A percentile compares a stretch with the other conserved stretches of the same genome.
Conservation (phyloP, 2,113 vertebrate species). For the Syngnathoides biaculeatus region DNA sequence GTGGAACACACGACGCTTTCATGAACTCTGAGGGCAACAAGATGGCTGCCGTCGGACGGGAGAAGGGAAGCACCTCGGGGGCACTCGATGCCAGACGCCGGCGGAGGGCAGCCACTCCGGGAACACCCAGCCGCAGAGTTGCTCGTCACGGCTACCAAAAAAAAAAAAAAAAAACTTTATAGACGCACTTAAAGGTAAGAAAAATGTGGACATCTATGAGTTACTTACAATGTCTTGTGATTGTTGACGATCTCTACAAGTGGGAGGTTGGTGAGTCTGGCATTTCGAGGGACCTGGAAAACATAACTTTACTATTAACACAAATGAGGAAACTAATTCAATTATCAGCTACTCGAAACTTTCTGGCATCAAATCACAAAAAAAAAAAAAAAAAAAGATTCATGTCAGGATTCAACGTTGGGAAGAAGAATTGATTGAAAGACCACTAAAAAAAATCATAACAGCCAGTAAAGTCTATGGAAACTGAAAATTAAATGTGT, state of each 20-base stretch:
- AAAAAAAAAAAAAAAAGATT: too few species aligned
- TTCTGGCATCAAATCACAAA: too few species aligned
- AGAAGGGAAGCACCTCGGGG: conserved; percentile 69
- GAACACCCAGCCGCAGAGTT: conserved; percentile 82
- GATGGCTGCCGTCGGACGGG: background rate
- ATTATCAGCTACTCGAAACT: background rate
- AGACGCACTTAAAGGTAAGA: background rate
- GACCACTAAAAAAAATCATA: too few species aligned
- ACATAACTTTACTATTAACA: background rate
- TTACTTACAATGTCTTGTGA: conserved; percentile 2
- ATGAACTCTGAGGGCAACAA: background rate
- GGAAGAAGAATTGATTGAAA: too few species aligned
- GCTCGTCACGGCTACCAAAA: conserved; percentile 75
- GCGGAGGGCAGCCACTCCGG: conserved; percentile 83
- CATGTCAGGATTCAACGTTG: too few species aligned
- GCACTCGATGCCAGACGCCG: conserved; percentile 76
- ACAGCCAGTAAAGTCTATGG: too few species aligned
- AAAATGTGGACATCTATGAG: background rate
- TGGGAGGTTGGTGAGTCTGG: background rate
- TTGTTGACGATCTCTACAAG: background rate
- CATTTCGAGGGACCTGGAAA: background rate
- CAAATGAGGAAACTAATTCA: background rate
- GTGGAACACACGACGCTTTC: background rate
- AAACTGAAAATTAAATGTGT: too few species aligned
- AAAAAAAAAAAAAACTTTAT: conserved; percentile 14